These are phyloP conservation scores for Aldrovandia affinis DNA, from an alignment of 2,797 vertebrate genomes.

Conservation along the genomic window DNA sequence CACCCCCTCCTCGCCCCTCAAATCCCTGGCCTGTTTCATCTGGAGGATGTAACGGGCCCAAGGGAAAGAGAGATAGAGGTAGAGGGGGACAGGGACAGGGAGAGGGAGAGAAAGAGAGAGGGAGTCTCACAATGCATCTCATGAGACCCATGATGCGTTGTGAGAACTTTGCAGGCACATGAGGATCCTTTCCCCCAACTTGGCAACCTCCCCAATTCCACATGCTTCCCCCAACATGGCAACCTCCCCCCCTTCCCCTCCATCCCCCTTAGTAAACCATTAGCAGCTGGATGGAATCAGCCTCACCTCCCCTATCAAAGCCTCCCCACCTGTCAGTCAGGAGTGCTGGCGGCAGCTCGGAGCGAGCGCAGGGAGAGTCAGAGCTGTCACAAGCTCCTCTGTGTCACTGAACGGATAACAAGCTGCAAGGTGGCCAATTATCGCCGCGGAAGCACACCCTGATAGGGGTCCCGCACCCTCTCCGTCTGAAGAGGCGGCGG, in stretches of 20 bases:
- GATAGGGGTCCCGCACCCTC: conserved; percentile 11
- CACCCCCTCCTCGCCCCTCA: too few relatives aligned
- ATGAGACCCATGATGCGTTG: neutral
- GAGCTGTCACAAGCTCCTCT: conserved; percentile 37
- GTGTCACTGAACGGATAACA: conserved; percentile 52
- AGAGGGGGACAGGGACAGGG: neutral
- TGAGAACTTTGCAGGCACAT: neutral
- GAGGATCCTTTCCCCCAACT: conserved; percentile 10
- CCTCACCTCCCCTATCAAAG: conserved; percentile 54
- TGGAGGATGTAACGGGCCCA: neutral
- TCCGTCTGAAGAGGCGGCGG: conserved; percentile 10
- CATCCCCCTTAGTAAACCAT: conserved; percentile 21
- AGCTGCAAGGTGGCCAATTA: conserved; percentile 45
- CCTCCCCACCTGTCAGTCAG: conserved; percentile 54
- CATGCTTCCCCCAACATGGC: conserved; percentile 11
- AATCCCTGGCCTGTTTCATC: neutral
- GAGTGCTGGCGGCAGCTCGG: conserved; percentile 28
- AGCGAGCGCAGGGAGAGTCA: conserved; percentile 44
- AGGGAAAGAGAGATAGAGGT: neutral
- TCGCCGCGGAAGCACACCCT: conserved; percentile 35
- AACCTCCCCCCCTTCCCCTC: neutral
- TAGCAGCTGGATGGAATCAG: conserved; percentile 28
- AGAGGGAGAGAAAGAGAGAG: neutral
- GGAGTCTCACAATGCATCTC: neutral
- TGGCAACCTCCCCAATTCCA: neutral